Base-by-base conservation (phyloP, 37 sponge, comb jelly and placozoan species). In the Geodia barretti region DNA sequence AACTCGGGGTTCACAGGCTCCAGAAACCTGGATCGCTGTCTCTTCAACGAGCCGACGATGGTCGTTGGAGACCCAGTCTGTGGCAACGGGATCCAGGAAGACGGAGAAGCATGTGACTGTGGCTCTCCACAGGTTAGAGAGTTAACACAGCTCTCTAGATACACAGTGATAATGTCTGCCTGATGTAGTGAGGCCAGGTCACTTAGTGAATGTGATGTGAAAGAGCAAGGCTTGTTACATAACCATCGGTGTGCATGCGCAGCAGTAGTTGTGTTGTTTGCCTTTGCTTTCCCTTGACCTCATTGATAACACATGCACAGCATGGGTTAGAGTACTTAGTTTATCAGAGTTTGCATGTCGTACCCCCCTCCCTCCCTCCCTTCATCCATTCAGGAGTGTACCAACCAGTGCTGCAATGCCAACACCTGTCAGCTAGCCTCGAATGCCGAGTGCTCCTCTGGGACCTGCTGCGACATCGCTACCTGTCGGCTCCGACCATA, bases 61-160 rank as follows among this genome's bases (percentile, higher is more conserved):
- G 43, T 41, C 7, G 74, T 86, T 2, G 87, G 83, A 5, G 65
- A 64, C 60, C 76, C 86, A 25, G 43, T 58, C 28, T 94, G 94
- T 81, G 94, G 94, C 4, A 94, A 94, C 81, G 94, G 94, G 0
- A 87, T 94, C 3, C 60, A 76, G 21, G 94, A 94, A n/a, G 74
- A 79, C 30, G 80, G 80, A 24, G 91, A 90, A 64, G 73, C 21
- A 3, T 90, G 94, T 58, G 94, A 94, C 75, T 90, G 94, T 83
- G 94, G 91, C 9, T 38, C 76, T 60, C 23, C 62, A 31, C 65
- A 73, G 72, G 86, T 85, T 4, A 60, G 75, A 23, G 0, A n/a
- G n/a, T n/a, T n/a, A 8, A 66, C 64, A n/a, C 0, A n/a, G n/a
- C n/a, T n/a, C n/a, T n/a, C n/a, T n/a, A n/a, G n/a, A n/a, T n/a